These are phyloP conservation scores for Apotomis capreana DNA, from an alignment of 2,888 invertebrate species.

Conservation along the genomic window DNA sequence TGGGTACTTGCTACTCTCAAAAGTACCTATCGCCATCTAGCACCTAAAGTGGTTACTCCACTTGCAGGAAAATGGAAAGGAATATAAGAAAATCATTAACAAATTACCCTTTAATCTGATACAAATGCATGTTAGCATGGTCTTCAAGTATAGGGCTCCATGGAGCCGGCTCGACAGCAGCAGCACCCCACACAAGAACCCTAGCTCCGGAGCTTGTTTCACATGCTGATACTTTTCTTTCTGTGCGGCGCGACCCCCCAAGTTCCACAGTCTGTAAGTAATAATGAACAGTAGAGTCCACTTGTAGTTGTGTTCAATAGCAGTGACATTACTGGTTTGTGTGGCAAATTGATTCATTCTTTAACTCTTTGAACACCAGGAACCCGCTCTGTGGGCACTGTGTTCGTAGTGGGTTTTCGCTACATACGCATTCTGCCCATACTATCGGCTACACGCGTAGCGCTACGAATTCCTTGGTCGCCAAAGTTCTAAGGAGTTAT, in stretches of 20 bases:
- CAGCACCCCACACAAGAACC: conserved; percentile 93
- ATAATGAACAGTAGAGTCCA: neutral
- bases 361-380: no score
- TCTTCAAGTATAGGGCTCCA: conserved; percentile 96
- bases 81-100: conserved; percentile 5
- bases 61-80: neutral
- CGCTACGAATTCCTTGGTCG: no score
- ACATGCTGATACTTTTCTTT: conserved; percentile 74
- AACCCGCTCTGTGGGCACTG: no score
- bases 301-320: neutral
- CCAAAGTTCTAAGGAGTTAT: no score
- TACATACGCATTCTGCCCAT: no score
- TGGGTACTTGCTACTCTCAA: no score
- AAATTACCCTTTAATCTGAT: conserved; percentile 86
- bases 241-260: conserved; percentile 75
- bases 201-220: conserved; percentile 57
- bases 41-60: no score
- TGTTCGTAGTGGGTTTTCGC: no score
- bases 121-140: conserved; percentile 93
- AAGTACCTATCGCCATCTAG: no score
- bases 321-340: no score
- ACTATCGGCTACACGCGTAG: no score
- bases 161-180: conserved; percentile 94
- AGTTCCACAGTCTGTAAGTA: conserved; percentile 73
- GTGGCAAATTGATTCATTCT: no score